Evolutionary conservation across 2,888 invertebrate genomes (phyloP).

Genomic region (Conomelus anceps): DNA sequence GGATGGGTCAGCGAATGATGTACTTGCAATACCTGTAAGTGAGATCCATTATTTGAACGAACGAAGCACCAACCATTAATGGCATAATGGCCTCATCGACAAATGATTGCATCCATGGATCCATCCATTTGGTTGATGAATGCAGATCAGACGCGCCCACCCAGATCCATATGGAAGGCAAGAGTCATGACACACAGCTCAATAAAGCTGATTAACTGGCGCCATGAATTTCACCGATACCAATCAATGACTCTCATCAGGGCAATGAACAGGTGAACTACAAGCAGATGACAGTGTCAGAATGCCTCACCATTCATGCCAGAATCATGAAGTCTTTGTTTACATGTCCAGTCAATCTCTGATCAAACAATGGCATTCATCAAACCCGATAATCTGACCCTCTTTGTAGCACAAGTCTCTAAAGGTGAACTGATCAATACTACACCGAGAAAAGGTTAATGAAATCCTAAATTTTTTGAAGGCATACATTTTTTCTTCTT

Average conservation of each 20-base stretch:
- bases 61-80: background rate
- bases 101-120: background rate
- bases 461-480: too few relatives aligned
- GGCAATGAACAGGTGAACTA: background rate
- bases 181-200: background rate
- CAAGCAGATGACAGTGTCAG: background rate
- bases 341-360: background rate
- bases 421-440: too few relatives aligned
- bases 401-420: too few relatives aligned
- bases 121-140: background rate
- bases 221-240: background rate
- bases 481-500: too few relatives aligned
- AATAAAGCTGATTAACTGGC: background rate
- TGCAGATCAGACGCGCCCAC: background rate
- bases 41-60: background rate
- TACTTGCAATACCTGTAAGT: background rate
- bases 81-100: background rate
- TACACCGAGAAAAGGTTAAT: too few relatives aligned
- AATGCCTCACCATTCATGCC: background rate
- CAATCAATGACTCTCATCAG: background rate
- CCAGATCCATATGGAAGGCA: background rate
- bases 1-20: too few relatives aligned
- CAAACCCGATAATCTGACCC: background rate
- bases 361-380: background rate
- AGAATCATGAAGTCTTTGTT: background rate